Base-by-base conservation (phyloP, 2,797 vertebrate species). In the Thaleichthys pacificus region DNA sequence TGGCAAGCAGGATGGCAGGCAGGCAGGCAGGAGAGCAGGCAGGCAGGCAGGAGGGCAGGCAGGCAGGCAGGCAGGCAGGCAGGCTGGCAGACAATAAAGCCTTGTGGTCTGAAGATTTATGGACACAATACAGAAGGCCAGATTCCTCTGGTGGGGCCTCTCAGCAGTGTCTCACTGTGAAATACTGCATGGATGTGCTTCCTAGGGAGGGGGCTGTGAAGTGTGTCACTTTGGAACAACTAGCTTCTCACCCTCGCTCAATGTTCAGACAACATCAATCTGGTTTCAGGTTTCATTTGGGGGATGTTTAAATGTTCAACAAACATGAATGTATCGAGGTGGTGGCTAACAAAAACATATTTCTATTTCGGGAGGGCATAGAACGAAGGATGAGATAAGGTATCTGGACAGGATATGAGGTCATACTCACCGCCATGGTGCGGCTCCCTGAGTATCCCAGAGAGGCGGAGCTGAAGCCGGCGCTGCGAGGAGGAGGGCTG, bases 381-480 rank as follows among this genome's bases (percentile, higher is more conserved):
- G 42, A 47, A 3, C 2, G 42, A 14, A 12, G 42, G 9, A 47
- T 47, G 42, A 47, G 42, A 56, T 56, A 56, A 56, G 51, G 19
- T n/a, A 56, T 47, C 42, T 47, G 42, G 61, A 54, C 21, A 63
- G 51, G 11, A 71, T 28, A 38, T 54, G 47, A 58, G 4, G 47
- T 17, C 17, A 68, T 80, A 92, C 93, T 93, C 83, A 95, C 93
- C 42, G 91, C 80, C 73, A 92, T 84, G 75, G 84, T 66, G 17
- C 88, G 90, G n/a, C 77, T 91, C 15, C 87, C 85, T 26, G 87
- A 84, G 78, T 87, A 82, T 51, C 91, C 84, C 82, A 92, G 84
- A 32, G 93, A 94, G 68, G 91, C 91, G 86, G 92, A 93, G 73
- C 89, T 94, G 84, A 92, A 93, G 77, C 90, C 82, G 28, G 82